Evolutionary conservation across 2,113 vertebrate genomes (phyloP), one percentile per base, ranked within the genome.

Genomic region (Origma solitaria): DNA sequence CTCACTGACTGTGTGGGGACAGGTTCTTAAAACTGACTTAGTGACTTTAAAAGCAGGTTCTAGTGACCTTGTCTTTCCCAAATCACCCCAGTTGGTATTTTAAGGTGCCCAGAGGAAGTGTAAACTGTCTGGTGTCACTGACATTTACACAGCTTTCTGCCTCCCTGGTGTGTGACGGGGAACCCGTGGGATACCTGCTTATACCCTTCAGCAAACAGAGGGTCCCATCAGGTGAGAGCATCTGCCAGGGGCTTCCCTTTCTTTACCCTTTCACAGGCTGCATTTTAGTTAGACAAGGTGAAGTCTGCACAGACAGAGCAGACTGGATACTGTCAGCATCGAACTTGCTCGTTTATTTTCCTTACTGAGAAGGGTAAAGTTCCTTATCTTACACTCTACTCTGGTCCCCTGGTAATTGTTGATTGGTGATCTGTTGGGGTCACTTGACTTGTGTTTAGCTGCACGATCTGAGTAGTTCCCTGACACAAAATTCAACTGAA

Each of bases 331-430:
- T 80, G 57, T 69, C 49, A 23, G 62, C 15, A 23, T 4, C 42
- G 49, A 33, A 37, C 49, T 21, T 31, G 40, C 45, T 65, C 50
- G 27, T 82, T 93, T 82, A 49, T 93, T 95, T 90, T 61, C 85
- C 53, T 85, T 94, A 72, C 33, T 38, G 73, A 53, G 66, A 54
- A 82, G 53, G 38, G 38, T 64, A 3, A 53, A 76, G 45, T 64
- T 95, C 31, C 66, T 44, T 45, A 9, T 87, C 66, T 76, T 31
- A 15, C 14, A 9, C 70, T 70, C 35, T 31, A 51, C 61, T 68
- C 37, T 82, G 28, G 17, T 85, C 37, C 61, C 54, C 53, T 35
- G 79, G 50, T 68, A 37, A 38, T n/a, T 83, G 51, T 81, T 76
- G 53, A 30, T 70, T 70, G 54, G 23, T 81, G 58, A 15, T 62